Percentiles rank a stretch among this genome's conserved stretches.
Evolutionary conservation across 2,113 vertebrate species (phyloP).

Genomic region (Calcarius ornatus): DNA sequence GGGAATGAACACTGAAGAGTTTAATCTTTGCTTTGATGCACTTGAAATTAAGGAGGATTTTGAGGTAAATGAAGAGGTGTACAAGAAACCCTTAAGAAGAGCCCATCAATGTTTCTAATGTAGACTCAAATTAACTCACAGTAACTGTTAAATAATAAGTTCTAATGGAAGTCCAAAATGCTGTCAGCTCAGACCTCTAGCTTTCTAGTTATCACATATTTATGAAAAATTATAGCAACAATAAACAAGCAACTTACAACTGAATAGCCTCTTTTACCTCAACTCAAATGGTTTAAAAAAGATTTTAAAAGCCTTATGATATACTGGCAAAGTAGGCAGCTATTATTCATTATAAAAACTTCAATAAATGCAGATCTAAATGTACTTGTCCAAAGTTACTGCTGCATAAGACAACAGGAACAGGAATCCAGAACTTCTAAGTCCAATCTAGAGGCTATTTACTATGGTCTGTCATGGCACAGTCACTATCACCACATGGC

Average conservation of each 20-base stretch:
- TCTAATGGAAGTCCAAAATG: not conserved
- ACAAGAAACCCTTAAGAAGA: not conserved
- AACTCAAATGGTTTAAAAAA: not conserved
- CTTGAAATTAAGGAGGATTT: not conserved
- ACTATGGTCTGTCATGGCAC: not conserved
- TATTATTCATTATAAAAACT: not conserved
- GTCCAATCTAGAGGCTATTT: not conserved
- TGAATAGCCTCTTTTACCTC: not conserved
- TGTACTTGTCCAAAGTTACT: not conserved
- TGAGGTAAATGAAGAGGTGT: not conserved
- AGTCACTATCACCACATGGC: not conserved
- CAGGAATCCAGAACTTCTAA: not conserved
- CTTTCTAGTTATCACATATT: not conserved
- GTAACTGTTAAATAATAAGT: not conserved
- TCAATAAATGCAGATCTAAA: not conserved
- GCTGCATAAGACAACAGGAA: not conserved
- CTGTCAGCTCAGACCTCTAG: not conserved
- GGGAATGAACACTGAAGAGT: not conserved
- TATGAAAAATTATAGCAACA: not conserved
- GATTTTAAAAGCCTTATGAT: not conserved
- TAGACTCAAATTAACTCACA: not conserved
- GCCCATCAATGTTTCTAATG: not conserved
- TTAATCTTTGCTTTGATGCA: not conserved
- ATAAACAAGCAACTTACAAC: not conserved
- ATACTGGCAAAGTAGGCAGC: not conserved